Evolutionary conservation across 2,797 vertebrate species (phyloP), one percentile per base, ranked within the genome.

Genomic region (Cynodonichthys magdalenae): DNA sequence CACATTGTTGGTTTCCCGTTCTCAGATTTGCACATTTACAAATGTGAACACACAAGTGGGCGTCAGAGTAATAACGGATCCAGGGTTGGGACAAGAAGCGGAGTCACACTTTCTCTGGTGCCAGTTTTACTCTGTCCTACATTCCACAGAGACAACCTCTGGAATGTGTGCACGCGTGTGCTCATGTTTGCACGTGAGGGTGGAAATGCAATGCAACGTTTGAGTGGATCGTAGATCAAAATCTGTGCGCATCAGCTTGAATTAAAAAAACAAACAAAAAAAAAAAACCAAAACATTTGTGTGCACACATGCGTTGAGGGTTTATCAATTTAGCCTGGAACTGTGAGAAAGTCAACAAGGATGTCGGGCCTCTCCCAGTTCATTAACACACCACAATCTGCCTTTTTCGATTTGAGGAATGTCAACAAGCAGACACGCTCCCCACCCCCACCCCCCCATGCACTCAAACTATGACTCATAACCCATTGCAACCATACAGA

Each of bases 131-230:
- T 79, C 77, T 60, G 84, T 90, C 87, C 84, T 87, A 91, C 90
- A 93, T 93, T 92, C 92, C 90, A 79, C 72, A 42, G 72, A 86
- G 73, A 86, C 82, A 80, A 90, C 89, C 90, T 90, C 90, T 89
- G 90, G 92, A 92, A 92, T 93, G 89, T 71, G 89, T 66, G 79
- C 67, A 71, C 74, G 51, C 63, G 49, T 61, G 58, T 28, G 28
- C 49, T 12, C 62, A 55, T 74, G 79, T 75, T 63, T 81, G 84
- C 72, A 77, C 36, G 80, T 67, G 74, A 84, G 34, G 15, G 60
- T 80, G 82, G 69, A 65, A 83, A 70, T 73, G 20, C 58, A 41
- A 52, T 5, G 8, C 27, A 24, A 24, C 24, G 24, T 24, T 24
- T 24, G 34, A 11, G 34, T 39, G 12, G 11, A 12, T 11, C 2